Base-by-base conservation (phyloP, 2,888 invertebrate genomes). In the Koerneria pararmatus region DNA sequence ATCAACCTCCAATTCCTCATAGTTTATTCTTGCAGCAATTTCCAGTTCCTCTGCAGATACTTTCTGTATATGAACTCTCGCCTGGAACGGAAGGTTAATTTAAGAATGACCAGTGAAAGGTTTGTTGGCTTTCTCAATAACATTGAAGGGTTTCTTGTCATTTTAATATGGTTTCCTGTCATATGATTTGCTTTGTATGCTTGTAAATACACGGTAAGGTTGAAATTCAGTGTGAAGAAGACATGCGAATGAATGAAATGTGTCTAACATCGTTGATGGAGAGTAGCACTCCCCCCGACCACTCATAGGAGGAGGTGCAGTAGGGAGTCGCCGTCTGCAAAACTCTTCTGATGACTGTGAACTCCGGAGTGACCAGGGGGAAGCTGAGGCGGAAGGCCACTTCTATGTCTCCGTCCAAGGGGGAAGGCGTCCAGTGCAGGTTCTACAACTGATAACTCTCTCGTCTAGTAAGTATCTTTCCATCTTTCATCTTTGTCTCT, bases 331-430 rank as follows among this genome's bases (percentile, higher is more conserved):
- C 31, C 4, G 48, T 19, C 31, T 46, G 22, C 6, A 51, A 4
- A 31, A 61, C 8, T 22, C 3, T 5, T 15, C 49, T 22, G 3
- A 61, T 29, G 15, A 46, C 2, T n/a, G n/a, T 6, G 31, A 48
- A 15, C 3, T 46, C 48, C 22, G 61, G 61, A 22, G 49, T n/a
- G 24, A 11, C 31, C 4, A 49, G 57, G 8, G 76, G 74, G 48
- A 76, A 73, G 4, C 51, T 65, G 60, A 74, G 65, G 57, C 76
- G 77, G 34, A 76, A 68, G 11, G 71, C 58, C 22, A 78, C 61
- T 66, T 76, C 78, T 34, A 76, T 64, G 37, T 76, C 76, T n/a
- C 76, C 66, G 11, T 78, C 77, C 31, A 76, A 68, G 3, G 75
- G 75, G 46, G 61, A 74, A 53, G 71, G 67, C 19, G 71, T 74